Conservation (phyloP, 2,888 invertebrate species). For the Oligia fasciuncula region DNA sequence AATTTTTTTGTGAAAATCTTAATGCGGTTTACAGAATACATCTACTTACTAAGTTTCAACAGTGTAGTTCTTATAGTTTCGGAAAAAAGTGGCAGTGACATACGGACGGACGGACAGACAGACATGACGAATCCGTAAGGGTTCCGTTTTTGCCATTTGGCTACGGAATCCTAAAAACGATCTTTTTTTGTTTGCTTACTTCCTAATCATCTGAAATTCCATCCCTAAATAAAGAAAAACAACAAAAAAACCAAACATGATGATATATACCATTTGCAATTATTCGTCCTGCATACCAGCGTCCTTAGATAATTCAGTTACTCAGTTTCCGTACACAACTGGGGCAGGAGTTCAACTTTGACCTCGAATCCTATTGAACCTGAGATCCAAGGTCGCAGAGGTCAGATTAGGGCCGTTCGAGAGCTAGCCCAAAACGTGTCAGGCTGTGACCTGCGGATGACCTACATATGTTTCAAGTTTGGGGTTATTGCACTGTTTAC, state of each 20-base stretch:
- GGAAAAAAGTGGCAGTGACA: too few relatives aligned
- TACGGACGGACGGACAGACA: too few relatives aligned
- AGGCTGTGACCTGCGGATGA: slow-evolving; percentile 75
- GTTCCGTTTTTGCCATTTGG: too few relatives aligned
- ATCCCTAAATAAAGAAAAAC: neutral
- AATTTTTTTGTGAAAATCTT: too few relatives aligned
- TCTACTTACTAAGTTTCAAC: too few relatives aligned
- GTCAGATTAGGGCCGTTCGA: slow-evolving; percentile 82
- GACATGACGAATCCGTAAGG: too few relatives aligned
- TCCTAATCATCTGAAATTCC: neutral
- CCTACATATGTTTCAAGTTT: slow-evolving; percentile 81
- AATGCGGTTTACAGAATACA: too few relatives aligned
- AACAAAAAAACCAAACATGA: neutral
- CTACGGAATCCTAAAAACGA: too few relatives aligned
- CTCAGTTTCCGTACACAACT: slow-evolving; percentile 59
- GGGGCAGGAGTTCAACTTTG: slow-evolving; percentile 71
- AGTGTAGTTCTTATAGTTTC: too few relatives aligned
- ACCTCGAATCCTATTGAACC: slow-evolving; percentile 75
- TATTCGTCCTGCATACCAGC: slow-evolving; percentile 22
- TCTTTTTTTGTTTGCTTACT: neutral
- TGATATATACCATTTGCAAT: neutral
- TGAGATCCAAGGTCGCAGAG: slow-evolving; percentile 80
- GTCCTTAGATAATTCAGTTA: slow-evolving; percentile 53
- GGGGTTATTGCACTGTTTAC: slow-evolving; percentile 73
- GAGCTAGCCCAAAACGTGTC: slow-evolving; percentile 82